Base-by-base conservation (phyloP, 2,888 invertebrate species). In the Andrena praecox region DNA sequence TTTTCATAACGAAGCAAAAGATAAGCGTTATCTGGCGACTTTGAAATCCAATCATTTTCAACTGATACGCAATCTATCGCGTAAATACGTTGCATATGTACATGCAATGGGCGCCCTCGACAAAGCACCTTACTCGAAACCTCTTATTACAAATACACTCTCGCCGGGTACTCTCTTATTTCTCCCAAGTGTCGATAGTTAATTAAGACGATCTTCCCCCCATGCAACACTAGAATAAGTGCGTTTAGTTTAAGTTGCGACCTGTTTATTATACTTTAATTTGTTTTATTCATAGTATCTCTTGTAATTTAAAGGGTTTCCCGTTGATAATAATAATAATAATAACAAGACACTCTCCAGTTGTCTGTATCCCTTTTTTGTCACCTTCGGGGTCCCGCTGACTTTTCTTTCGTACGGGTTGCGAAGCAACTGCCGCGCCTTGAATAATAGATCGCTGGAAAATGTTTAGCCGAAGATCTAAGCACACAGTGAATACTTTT, bases 21-120 rank as follows among this genome's bases (percentile, higher is more conserved):
- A 78, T 76, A 70, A 69, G 59, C 63, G 54, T 42, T 82, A 72
- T 71, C 67, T 70, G 1, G 29, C 8, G 72, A 75, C 75, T 86
- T 59, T 74, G 62, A 80, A 72, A 79, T 77, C 71, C 73, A 80
- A 77, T 80, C 59, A 63, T 74, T 66, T 68, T 42, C 42, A 8
- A 8, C 7, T 8, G 68, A 85, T 77, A 86, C 33, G 31, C 67
- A 70, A 83, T 72, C 56, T 35, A 59, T 77, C 29, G 29, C 20
- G 68, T 66, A 63, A 85, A 70, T 76, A 72, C 24, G n/a, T 69
- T 35, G 33, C 69, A 56, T n/a, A 68, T 56, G 33, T 50, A 64
- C 31, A 69, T 64, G 48, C 62, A 29, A 67, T 66, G 69, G 20
- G 52, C 71, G 77, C 72, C 27, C 54, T 60, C 20, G 20, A 56